Conservation (phyloP, 2,113 vertebrate species). For the Pyrgilauda ruficollis region DNA sequence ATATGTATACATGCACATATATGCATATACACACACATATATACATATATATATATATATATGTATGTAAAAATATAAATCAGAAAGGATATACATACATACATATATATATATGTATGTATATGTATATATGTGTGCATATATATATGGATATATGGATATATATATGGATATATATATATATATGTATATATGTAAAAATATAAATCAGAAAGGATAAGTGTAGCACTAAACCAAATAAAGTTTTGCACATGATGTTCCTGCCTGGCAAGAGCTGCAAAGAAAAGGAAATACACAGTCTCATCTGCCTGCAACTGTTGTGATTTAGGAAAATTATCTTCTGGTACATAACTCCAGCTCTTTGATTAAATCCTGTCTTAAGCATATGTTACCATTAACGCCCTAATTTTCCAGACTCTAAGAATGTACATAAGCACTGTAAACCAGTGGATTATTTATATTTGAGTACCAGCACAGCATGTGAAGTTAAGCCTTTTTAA, state of each 20-base stretch:
- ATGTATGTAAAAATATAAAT: too few relatives aligned
- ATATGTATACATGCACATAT: too few relatives aligned
- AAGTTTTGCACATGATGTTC: background rate
- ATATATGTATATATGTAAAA: background rate
- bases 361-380: background rate
- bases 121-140: too few relatives aligned
- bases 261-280: background rate
- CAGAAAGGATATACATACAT: too few relatives aligned
- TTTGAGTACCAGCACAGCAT: background rate
- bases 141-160: too few relatives aligned
- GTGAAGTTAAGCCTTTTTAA: background rate
- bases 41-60: too few relatives aligned
- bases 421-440: background rate
- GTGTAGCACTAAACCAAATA: background rate
- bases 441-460: conserved; percentile 20
- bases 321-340: background rate
- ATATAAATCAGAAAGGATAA: background rate
- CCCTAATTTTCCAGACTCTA: background rate
- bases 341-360: background rate
- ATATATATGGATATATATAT: too few relatives aligned
- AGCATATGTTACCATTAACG: background rate
- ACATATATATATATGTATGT: too few relatives aligned
- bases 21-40: too few relatives aligned
- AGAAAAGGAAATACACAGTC: background rate
- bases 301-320: background rate